Conservation (phyloP, 1,140 invertebrate genomes). For the Procambarus clarkii region DNA sequence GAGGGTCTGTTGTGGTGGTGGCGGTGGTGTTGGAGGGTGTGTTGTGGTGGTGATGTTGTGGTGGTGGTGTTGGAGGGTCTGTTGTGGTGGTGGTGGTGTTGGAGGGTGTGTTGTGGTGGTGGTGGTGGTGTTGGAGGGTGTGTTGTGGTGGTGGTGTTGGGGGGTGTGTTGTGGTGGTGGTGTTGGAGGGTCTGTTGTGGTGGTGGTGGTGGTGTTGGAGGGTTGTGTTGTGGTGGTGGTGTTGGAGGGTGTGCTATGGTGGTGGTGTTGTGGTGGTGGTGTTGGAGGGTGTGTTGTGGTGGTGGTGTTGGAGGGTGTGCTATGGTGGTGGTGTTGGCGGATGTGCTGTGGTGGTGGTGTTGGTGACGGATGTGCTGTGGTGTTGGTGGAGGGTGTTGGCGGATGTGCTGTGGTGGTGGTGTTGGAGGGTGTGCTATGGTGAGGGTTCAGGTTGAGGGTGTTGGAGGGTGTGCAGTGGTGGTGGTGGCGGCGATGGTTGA, state of each 20-base stretch:
- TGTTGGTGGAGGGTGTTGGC: neutral
- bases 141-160: neutral
- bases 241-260: neutral
- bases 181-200: neutral
- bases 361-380: neutral
- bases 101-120: neutral
- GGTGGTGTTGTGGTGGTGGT: neutral
- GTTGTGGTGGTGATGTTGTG: too few relatives aligned
- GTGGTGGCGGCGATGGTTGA: neutral
- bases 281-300: neutral
- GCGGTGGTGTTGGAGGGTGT: too few relatives aligned
- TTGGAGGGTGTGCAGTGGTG: neutral
- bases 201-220: neutral
- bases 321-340: neutral
- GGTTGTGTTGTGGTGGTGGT: neutral
- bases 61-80: neutral
- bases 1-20: too few relatives aligned
- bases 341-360: neutral
- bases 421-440: neutral
- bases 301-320: neutral
- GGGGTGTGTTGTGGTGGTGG: neutral
- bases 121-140: neutral
- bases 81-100: neutral
- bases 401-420: neutral
- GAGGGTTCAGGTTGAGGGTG: too few relatives aligned